Evolutionary conservation across 2,797 vertebrate genomes (phyloP).

Genomic region (Moxostoma hubbsi): DNA sequence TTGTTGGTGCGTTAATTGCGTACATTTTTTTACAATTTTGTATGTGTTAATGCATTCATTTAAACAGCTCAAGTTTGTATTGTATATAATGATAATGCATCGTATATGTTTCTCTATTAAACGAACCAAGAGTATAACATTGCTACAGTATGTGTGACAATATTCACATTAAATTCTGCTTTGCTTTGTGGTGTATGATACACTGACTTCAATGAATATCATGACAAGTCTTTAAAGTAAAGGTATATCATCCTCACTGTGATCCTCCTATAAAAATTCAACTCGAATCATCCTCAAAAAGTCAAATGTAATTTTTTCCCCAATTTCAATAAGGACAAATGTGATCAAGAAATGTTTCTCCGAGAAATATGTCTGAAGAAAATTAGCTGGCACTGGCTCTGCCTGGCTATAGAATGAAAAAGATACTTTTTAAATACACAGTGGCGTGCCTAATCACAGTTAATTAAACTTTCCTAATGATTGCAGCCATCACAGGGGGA

Average conservation of each 20-base stretch:
- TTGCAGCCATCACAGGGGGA: conserved; percentile 31
- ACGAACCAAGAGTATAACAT: not conserved
- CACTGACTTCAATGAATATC: not conserved
- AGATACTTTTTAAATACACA: conserved; percentile 1
- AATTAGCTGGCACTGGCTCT: conserved; percentile 36
- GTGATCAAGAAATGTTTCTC: conserved; percentile 65
- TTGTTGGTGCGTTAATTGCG: no score
- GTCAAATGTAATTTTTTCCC: conserved; percentile 56
- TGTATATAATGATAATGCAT: no score
- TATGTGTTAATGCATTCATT: no score
- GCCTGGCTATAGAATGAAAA: conserved; percentile 2
- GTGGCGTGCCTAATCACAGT: conserved; percentile 36
- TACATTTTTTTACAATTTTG: no score
- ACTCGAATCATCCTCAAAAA: not conserved
- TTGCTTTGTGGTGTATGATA: not conserved
- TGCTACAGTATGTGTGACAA: not conserved
- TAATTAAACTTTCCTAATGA: conserved; percentile 49
- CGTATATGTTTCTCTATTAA: not conserved
- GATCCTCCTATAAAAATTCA: not conserved
- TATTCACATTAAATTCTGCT: no score
- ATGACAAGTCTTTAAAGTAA: not conserved
- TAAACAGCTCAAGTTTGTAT: no score
- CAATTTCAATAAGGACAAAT: conserved; percentile 66
- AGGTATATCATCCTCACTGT: not conserved
- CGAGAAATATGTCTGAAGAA: conserved; percentile 34